Evolutionary conservation across 2,113 vertebrate species (phyloP), one percentile per base, ranked within the genome.

Genomic region (Myiozetetes cayanensis): DNA sequence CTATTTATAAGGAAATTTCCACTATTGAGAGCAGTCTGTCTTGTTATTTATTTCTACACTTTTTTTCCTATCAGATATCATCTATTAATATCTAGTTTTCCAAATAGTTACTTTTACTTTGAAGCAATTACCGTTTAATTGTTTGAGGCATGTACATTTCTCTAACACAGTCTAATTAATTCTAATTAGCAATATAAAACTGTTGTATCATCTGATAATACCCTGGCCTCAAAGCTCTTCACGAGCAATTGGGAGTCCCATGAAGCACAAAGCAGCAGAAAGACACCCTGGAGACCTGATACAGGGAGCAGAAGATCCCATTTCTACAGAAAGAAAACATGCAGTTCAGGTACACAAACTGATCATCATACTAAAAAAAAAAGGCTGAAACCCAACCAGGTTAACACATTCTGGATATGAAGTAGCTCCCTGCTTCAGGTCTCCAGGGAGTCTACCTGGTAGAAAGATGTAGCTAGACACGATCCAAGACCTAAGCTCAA

Each of bases 291-390:
- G 21, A 55, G 58, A 67, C 6, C 14, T 61, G 53, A 49, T 90
- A 21, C 4, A 68, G 20, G 8, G 12, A 90, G 14, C 17, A 52
- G 1, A 2, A 90, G 35, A 70, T n/a, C 22, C 10, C 24, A 58
- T 3, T 43, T 76, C 14, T 14, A 52, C 12, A 41, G 33, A 46
- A 94, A 61, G 7, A n/a, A 56, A 66, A 31, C 31, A 46, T 9
- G n/a, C 6, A 23, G 17, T 78, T 74, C 0, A 0, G 21, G 28
- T 61, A 28, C 16, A 22, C 15, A 50, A 58, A 76, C 21, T 39
- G 13, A 27, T 0, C 30, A 35, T 27, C 2, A 1, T 8, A 22
- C 9, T 21, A 44, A 44, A 41, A 44, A 49, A 77, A 50, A 70
- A 73, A 49, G 61, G 19, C 18, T 41, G 30, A 71, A 93, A 79